Percentiles rank a stretch among this genome's conserved stretches.
Evolutionary conservation across 37 sponge, comb jelly and placozoan species (phyloP).

Genomic region (Chondrilla cf. caribensis): DNA sequence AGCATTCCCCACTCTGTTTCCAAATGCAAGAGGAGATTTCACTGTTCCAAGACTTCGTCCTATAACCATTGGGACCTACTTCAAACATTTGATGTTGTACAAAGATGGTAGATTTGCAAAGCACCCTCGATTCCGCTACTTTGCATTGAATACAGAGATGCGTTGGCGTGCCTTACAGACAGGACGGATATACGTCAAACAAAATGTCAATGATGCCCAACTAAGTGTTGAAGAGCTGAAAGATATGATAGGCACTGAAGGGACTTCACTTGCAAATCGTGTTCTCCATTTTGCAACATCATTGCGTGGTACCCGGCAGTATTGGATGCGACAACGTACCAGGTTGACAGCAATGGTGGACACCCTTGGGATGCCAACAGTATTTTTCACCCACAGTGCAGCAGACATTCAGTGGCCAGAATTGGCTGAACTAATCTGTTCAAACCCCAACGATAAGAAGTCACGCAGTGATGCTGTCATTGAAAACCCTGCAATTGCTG

Average conservation of each 20-base stretch:
- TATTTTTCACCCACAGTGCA: conserved; percentile 58
- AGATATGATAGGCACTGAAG: conserved; percentile 41
- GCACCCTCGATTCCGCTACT: conserved; percentile 44
- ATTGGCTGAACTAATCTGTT: conserved; percentile 42
- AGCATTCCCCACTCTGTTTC: conserved; percentile 51
- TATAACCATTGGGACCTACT: conserved; percentile 35
- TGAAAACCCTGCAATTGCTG: conserved; percentile 65
- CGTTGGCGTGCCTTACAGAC: conserved; percentile 32
- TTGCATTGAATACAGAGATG: conserved; percentile 52
- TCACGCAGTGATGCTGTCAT: conserved; percentile 21
- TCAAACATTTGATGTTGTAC: conserved; percentile 42
- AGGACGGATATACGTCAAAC: conserved; percentile 29
- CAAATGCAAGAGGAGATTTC: conserved; percentile 39
- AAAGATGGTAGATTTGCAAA: conserved; percentile 43
- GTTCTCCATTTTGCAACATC: conserved; percentile 30
- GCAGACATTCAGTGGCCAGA: conserved; percentile 66
- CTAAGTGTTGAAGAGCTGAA: conserved; percentile 37
- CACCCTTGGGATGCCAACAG: conserved; percentile 45
- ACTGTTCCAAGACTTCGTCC: conserved; percentile 1
- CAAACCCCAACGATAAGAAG: conserved; percentile 10
- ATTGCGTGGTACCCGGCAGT: conserved; percentile 31
- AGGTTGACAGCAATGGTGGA: conserved; percentile 46
- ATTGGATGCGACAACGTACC: conserved; percentile 38
- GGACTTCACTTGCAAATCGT: conserved; percentile 31
- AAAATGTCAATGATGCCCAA: conserved; percentile 35